Conservation (phyloP, 2,797 vertebrate species). For the Tapirus indicus region DNA sequence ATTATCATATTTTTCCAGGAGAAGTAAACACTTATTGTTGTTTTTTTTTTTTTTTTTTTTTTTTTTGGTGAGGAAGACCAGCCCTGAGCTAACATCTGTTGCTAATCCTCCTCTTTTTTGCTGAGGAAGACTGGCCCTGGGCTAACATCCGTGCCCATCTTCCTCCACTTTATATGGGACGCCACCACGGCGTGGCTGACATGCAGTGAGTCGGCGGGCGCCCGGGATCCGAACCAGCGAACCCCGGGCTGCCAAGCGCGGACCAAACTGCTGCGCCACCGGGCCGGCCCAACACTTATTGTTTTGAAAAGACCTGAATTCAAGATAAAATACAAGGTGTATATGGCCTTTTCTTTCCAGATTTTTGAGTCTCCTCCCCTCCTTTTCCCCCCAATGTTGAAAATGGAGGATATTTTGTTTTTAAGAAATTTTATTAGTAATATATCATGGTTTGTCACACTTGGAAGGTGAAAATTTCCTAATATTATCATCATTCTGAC, state of each 20-base stretch:
- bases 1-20: constrained; percentile 24
- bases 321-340: neutral
- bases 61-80: no score
- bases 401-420: neutral
- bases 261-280: no score
- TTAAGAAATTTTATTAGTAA: constrained; percentile 17
- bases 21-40: constrained; percentile 23
- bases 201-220: no score
- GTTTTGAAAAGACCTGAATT: constrained; percentile 19
- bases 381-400: neutral
- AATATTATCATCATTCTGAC: neutral
- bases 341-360: neutral
- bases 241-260: no score
- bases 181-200: no score
- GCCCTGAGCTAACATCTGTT: no score
- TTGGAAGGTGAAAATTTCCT: constrained; percentile 28
- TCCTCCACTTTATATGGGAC: no score
- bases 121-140: no score
- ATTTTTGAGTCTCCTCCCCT: neutral
- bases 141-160: no score
- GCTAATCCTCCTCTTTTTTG: no score
- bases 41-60: no score
- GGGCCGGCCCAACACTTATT: neutral
- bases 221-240: no score
- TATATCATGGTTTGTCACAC: neutral